Base-by-base conservation (phyloP, 1,140 invertebrate species). In the Zaprionus inermis region DNA sequence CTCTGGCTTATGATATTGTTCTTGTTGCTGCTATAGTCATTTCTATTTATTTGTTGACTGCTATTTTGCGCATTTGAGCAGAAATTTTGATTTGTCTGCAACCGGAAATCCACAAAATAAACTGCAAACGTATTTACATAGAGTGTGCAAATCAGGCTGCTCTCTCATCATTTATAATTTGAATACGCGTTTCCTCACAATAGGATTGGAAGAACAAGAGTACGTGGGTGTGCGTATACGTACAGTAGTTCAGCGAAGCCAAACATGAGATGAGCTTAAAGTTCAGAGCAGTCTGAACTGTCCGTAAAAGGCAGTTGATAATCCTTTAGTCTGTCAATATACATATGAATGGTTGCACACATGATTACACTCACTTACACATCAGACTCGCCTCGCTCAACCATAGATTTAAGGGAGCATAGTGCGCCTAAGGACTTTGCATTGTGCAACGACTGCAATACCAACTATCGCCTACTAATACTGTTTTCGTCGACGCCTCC, bases 21-120 rank as follows among this genome's bases (percentile, higher is more conserved):
- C 24, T 64, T 78, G 74, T 78, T 80, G 79, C 78, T 86, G 58
- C 57, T 63, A 30, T 12, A 22, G 52, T 83, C 63, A 84, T 80
- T 83, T 89, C 57, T 64, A 78, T 88, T 79, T 73, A 89, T 78
- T 83, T 89, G 80, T 69, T 71, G 76, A 71, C 82, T 78, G 60
- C 60, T 60, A 70, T 83, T 88, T 86, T 86, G 82, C 79, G 76
- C 77, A 72, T 82, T 79, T 88, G 73, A 72, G 83, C 79, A 77
- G 78, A 89, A 89, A 89, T 88, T 88, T 89, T 88, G 84, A 88
- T 89, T 88, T 84, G 84, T 84, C 80, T 89, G 78, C 84, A 88
- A 81, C 77, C 85, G 84, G 80, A 88, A 88, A 89, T 89, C 80
- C 84, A 73, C 84, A 88, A 83, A 89, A 89, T 80, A 88, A 82